Percentiles rank a stretch among this genome's conserved stretches.
Evolutionary conservation across 2,888 invertebrate genomes (phyloP).

Genomic region (Troglohyphantes excavatus): DNA sequence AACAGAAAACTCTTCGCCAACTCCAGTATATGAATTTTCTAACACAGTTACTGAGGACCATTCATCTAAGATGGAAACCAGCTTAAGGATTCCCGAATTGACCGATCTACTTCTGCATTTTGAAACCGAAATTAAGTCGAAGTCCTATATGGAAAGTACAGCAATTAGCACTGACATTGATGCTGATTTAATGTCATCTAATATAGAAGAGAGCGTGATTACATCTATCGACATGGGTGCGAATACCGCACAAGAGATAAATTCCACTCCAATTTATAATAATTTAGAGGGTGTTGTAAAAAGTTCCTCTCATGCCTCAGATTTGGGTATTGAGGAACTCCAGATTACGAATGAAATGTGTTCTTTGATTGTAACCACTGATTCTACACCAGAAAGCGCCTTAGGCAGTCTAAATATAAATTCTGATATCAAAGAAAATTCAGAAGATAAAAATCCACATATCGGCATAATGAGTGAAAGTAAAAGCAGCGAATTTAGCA

Average conservation of each 20-base stretch:
- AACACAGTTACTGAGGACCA: neutral
- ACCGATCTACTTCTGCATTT: constrained; percentile 50
- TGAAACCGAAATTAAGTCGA: neutral
- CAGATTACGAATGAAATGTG: neutral
- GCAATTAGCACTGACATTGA: neutral
- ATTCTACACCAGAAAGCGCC: neutral
- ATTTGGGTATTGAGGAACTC: neutral
- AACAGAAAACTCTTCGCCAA: neutral
- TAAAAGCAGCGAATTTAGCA: too few relatives aligned
- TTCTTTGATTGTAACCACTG: neutral
- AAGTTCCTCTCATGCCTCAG: neutral
- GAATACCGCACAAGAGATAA: neutral
- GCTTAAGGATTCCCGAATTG: constrained; percentile 46
- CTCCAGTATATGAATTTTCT: neutral
- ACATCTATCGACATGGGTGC: neutral
- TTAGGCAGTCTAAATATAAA: neutral
- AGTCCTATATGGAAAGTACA: neutral
- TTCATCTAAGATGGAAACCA: constrained; percentile 35
- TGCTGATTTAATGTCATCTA: too few relatives aligned
- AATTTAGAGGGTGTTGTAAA: neutral
- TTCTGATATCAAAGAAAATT: neutral
- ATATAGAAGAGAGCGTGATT: too few relatives aligned
- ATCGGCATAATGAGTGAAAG: too few relatives aligned
- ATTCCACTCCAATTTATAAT: neutral
- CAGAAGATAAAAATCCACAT: neutral